phyloP scores from a whole-genome alignment of 2,113 vertebrate species.

The Oryzias javanicus region DNA sequence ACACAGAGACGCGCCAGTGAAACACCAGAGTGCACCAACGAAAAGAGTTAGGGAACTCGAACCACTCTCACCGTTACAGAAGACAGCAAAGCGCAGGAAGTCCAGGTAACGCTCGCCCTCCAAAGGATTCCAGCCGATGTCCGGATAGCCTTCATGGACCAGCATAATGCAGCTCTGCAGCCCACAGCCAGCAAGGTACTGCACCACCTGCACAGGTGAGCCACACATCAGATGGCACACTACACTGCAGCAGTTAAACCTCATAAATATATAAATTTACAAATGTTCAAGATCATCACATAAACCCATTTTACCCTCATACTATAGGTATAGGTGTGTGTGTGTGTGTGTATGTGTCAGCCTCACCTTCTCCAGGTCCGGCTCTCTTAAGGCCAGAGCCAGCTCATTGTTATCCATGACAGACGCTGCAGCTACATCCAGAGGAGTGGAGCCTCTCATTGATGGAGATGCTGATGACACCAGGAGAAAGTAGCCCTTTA shows the following conservation, averaged over 20 bases:
- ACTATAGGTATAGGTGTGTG: too few species aligned
- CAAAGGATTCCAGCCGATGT: constrained; percentile 97
- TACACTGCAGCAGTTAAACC: too few species aligned
- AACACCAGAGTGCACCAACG: background rate
- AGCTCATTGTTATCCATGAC: constrained; percentile 98
- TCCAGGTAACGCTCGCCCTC: constrained; percentile 96
- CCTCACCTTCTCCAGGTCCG: constrained; percentile 92
- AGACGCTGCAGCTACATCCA: constrained; percentile 94
- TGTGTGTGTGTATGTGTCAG: background rate
- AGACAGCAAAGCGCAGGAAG: constrained; percentile 95
- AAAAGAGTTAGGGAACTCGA: background rate
- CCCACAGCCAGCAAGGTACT: constrained; percentile 94
- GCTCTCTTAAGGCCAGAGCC: constrained; percentile 90
- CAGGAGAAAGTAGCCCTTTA: background rate
- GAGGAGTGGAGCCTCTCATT: constrained; percentile 94
- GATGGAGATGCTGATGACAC: constrained; percentile 86
- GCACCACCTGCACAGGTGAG: constrained; percentile 82
- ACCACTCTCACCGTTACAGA: constrained; percentile 87
- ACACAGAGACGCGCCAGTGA: background rate
- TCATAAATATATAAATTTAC: too few species aligned
- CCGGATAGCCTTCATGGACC: constrained; percentile 89
- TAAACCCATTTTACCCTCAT: too few species aligned
- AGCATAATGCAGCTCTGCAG: constrained; percentile 92
- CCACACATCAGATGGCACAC: background rate
- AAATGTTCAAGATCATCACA: background rate